Conservation (phyloP, 1,140 invertebrate genomes). For the Euura lappo region DNA sequence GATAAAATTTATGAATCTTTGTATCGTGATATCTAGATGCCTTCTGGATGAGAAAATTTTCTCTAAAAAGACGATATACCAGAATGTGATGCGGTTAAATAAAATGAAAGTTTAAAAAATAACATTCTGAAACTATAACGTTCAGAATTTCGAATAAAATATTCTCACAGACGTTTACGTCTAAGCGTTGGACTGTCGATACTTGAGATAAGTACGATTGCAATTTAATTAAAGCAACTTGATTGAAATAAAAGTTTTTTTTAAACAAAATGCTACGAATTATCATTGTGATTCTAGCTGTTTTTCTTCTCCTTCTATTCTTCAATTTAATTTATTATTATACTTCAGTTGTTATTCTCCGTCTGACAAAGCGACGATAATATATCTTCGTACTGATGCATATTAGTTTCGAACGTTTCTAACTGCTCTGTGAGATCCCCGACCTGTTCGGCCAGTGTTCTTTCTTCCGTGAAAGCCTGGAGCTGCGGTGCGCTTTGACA, state of each 20-base stretch:
- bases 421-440: slow-evolving; percentile 75
- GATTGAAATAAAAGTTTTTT: not conserved
- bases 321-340: not conserved
- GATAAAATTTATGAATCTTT: too few relatives aligned
- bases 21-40: too few relatives aligned
- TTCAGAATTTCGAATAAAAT: not conserved
- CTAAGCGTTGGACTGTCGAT: not conserved
- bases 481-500: slow-evolving; percentile 79
- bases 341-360: slow-evolving; percentile 61
- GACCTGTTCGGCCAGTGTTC: slow-evolving; percentile 67
- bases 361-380: slow-evolving; percentile 68
- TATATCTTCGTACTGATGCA: slow-evolving; percentile 77
- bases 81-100: too few relatives aligned
- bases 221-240: not conserved
- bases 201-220: not conserved
- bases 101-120: too few relatives aligned
- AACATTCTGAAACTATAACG: too few relatives aligned
- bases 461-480: slow-evolving; percentile 67
- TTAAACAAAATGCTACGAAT: not conserved
- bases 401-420: slow-evolving; percentile 75
- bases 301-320: too few relatives aligned
- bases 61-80: too few relatives aligned
- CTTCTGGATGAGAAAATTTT: too few relatives aligned
- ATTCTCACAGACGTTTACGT: not conserved
- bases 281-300: not conserved